A percentile compares a stretch with the other conserved stretches of the same genome.
Evolutionary conservation across 2,113 vertebrate genomes (phyloP).

Genomic region (Piprites chloris): DNA sequence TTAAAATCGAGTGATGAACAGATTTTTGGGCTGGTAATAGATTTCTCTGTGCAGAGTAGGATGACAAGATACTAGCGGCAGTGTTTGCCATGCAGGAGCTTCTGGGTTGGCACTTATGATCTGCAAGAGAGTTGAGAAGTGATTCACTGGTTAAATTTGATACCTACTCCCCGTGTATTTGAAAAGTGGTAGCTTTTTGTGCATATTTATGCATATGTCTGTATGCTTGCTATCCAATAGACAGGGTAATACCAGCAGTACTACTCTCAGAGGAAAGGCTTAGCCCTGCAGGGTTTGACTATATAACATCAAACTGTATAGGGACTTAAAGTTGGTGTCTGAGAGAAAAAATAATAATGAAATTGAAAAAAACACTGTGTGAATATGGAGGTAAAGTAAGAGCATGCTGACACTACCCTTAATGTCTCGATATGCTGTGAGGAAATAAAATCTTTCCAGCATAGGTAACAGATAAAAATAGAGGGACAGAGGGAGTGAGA

Average conservation of each 20-base stretch:
- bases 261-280: background rate
- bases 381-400: background rate
- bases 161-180: background rate
- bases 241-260: background rate
- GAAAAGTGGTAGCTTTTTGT: background rate
- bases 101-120: background rate
- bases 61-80: background rate
- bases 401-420: background rate
- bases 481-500: background rate
- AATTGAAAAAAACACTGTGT: background rate
- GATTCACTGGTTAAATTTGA: background rate
- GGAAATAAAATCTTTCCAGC: background rate
- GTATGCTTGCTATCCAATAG: background rate
- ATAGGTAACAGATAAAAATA: background rate
- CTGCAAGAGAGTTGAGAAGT: background rate
- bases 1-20: background rate
- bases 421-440: background rate
- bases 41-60: background rate
- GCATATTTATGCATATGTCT: background rate
- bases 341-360: background rate
- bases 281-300: background rate
- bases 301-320: background rate
- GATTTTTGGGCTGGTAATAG: background rate
- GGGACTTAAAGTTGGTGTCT: background rate
- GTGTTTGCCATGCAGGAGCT: background rate